phyloP scores from a whole-genome alignment of 2,113 vertebrate genomes.

The Ellobius talpinus region DNA sequence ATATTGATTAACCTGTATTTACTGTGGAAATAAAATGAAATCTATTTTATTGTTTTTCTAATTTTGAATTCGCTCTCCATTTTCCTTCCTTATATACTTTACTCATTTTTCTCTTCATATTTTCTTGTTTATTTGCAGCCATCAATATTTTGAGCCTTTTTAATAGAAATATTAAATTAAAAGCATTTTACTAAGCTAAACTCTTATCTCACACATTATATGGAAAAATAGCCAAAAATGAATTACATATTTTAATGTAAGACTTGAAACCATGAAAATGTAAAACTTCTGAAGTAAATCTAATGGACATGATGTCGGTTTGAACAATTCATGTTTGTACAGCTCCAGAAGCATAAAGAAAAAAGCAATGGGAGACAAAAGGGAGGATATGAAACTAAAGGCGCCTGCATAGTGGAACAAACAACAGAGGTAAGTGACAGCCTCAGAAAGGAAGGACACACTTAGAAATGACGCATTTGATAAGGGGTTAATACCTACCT shows the following conservation, averaged over 20 bases:
- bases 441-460: not conserved
- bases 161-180: conserved; percentile 19
- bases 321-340: too few species aligned
- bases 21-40: not conserved
- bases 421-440: not conserved
- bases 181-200: not conserved
- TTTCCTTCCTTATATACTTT: not conserved
- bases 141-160: not conserved
- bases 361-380: not conserved
- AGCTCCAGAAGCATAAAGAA: not conserved
- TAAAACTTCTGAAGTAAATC: not conserved
- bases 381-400: not conserved
- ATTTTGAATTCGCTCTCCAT: not conserved
- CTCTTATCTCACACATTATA: not conserved
- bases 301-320: not conserved
- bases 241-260: not conserved
- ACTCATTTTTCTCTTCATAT: not conserved
- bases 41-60: conserved; percentile 18
- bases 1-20: not conserved
- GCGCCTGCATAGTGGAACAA: not conserved
- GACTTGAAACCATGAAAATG: not conserved
- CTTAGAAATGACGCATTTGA: not conserved
- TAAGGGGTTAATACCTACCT: not conserved
- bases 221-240: not conserved
- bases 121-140: not conserved